Evolutionary conservation across 2,113 vertebrate species (phyloP), one percentile per base, ranked within the genome.

Genomic region (Pedionomus torquatus): DNA sequence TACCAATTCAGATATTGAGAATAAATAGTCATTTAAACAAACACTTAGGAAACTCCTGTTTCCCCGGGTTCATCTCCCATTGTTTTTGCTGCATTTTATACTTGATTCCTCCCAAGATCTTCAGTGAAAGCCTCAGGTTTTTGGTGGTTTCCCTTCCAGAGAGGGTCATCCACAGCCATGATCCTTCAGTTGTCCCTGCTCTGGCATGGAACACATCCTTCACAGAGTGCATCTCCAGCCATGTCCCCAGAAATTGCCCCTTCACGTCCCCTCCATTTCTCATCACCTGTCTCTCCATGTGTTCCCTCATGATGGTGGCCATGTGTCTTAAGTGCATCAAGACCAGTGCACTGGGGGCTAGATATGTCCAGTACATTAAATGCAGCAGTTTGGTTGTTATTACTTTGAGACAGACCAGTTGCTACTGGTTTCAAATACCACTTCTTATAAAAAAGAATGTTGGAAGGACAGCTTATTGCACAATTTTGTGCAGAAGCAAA

Each of bases 291-390:
- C 19, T 66, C 24, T 25, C 44, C 44, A 11, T 5, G 1, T 4
- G 7, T n/a, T 7, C 4, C 13, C 7, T 92, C 16, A 16, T 13
- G 7, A 5, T 0, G 2, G 35, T 43, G 16, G 10, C 25, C 54
- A 14, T 0, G 0, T 5, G 10, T 63, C 18, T 31, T 41, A 51
- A 18, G 23, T 16, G 31, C 5, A 0, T 39, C 25, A 26, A 4
- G 24, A 3, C 1, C 0, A 1, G 44, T 33, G 25, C 39, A 35
- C 5, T 0, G 3, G 9, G 28, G 10, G 24, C 17, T 24, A 41
- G 16, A 14, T 58, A 23, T 71, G 17, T 17, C 18, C 23, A 9
- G 4, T 43, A 43, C 23, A 46, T 3, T 20, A 46, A 46, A 2
- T 13, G n/a, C 17, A 58, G 25, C 37, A 52, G 9, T 57, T 63